These are phyloP conservation scores for Idaea dimidiata DNA, from an alignment of 2,888 invertebrate species.

Conservation along the genomic window DNA sequence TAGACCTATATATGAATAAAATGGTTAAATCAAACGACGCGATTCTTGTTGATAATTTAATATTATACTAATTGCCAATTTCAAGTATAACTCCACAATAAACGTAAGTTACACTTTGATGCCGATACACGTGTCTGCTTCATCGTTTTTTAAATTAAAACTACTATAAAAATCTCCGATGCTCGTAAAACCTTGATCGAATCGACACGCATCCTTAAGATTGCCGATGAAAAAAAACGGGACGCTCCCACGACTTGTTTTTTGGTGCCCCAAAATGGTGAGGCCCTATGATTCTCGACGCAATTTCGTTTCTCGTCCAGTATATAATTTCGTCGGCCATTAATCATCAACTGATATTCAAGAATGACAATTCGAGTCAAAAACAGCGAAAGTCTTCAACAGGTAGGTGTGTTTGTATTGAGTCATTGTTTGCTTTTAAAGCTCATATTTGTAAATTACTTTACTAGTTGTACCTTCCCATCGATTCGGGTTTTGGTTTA, in stretches of 20 bases:
- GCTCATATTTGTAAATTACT: not conserved
- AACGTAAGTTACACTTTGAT: not conserved
- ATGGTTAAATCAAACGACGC: too few relatives aligned
- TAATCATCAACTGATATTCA: constrained; percentile 60
- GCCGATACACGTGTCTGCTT: not conserved
- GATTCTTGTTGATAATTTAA: too few relatives aligned
- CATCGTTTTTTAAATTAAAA: constrained; percentile 20
- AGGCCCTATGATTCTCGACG: constrained; percentile 48
- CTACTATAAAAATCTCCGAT: constrained; percentile 19
- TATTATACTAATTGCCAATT: not conserved
- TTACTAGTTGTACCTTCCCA: too few relatives aligned
- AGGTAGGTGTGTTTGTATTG: constrained; percentile 23
- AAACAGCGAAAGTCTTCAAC: constrained; percentile 47
- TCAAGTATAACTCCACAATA: not conserved
- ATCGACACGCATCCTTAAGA: constrained; percentile 49
- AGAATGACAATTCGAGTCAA: constrained; percentile 59
- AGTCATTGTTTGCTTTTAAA: constrained; percentile 16
- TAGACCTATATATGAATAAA: too few relatives aligned
- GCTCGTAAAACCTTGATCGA: constrained; percentile 49
- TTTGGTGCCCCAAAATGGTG: constrained; percentile 48
- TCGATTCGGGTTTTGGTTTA: too few relatives aligned
- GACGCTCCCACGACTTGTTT: constrained; percentile 69
- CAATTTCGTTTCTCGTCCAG: constrained; percentile 63
- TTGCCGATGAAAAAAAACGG: constrained; percentile 40
- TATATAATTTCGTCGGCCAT: constrained; percentile 70